phyloP scores from a whole-genome alignment of 2,797 vertebrate genomes.

The Pelobates cultripes region DNA sequence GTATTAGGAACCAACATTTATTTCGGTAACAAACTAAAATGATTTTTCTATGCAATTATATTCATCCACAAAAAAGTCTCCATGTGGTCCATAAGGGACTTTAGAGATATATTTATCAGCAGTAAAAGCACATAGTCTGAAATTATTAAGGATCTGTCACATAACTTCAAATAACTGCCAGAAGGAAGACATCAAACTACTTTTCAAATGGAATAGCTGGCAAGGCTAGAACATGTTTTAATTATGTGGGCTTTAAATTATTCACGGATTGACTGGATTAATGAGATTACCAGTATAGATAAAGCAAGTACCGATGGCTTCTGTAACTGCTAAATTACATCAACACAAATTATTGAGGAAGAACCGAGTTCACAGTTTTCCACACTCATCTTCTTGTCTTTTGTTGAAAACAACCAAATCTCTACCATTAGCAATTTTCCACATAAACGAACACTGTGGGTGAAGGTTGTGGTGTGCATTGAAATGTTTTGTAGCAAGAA shows the following conservation, averaged over 20 bases:
- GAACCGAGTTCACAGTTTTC: not conserved
- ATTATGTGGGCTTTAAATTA: conserved; percentile 45
- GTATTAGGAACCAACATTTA: too few relatives aligned
- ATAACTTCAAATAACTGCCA: not conserved
- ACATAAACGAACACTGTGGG: too few relatives aligned
- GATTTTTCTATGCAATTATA: too few relatives aligned
- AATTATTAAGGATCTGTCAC: not conserved
- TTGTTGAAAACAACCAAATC: not conserved
- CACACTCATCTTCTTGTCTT: not conserved
- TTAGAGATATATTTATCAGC: not conserved
- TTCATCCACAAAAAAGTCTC: not conserved
- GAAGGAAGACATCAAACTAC: conserved; percentile 10
- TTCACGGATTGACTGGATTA: conserved; percentile 39
- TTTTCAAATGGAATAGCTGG: conserved; percentile 46
- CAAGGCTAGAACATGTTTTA: conserved; percentile 39
- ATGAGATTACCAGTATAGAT: conserved; percentile 43
- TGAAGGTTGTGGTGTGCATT: too few relatives aligned
- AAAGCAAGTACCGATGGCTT: conserved; percentile 38
- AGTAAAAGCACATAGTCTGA: not conserved
- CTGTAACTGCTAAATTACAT: conserved; percentile 34
- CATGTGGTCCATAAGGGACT: not conserved
- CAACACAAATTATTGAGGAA: conserved; percentile 29
- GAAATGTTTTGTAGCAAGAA: too few relatives aligned
- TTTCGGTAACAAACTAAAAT: too few relatives aligned
- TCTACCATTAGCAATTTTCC: not conserved